A percentile compares a stretch with the other conserved stretches of the same genome.
These are phyloP conservation scores for Octomys mimax DNA, from an alignment of 2,797 vertebrate species.

Conservation along the genomic window DNA sequence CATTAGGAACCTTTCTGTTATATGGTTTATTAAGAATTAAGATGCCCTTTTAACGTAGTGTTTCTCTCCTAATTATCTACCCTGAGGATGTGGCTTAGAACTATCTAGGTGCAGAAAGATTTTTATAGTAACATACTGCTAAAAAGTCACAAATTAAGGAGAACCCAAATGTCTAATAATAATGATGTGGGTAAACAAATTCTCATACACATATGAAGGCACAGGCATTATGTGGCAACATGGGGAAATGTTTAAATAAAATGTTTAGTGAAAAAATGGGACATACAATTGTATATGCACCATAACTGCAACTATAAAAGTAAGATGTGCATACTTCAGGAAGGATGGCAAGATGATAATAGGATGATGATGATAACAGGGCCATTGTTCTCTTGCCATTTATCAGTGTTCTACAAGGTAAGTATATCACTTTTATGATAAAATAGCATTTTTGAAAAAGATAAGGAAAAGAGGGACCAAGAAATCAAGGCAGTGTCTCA, in stretches of 20 bases:
- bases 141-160: slow-evolving; percentile 4
- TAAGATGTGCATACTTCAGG: neutral
- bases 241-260: slow-evolving; percentile 23
- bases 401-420: slow-evolving; percentile 14
- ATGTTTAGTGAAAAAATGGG: neutral
- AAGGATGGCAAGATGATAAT: slow-evolving; percentile 44
- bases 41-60: neutral
- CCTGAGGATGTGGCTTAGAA: neutral
- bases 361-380: neutral
- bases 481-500: neutral
- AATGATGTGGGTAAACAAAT: neutral
- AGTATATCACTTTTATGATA: neutral
- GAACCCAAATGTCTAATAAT: slow-evolving; percentile 17
- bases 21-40: neutral
- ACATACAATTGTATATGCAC: neutral
- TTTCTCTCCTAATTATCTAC: neutral
- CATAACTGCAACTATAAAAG: slow-evolving; percentile 16
- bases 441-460: slow-evolving; percentile 35
- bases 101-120: neutral
- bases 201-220: neutral
- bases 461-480: neutral
- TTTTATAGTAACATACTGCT: neutral
- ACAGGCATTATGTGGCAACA: neutral
- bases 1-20: neutral
- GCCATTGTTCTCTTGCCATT: neutral